Conservation (phyloP, 2,113 vertebrate species). For the Raja brachyura region DNA sequence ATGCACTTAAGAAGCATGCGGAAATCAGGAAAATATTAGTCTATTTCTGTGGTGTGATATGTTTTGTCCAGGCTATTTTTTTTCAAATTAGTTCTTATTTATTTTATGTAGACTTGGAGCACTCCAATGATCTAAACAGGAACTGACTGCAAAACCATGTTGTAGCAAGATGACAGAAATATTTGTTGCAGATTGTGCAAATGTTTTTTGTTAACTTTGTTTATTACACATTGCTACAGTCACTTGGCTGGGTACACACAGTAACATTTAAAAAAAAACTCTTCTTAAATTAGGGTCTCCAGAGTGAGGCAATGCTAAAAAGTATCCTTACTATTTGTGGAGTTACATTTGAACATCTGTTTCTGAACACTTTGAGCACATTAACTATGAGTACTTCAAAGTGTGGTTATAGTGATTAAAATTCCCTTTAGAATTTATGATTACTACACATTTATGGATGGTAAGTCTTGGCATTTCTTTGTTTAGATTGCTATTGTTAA, state of each 20-base stretch:
- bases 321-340: neutral
- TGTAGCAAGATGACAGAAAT: neutral
- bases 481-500: neutral
- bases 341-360: constrained; percentile 4
- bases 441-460: neutral
- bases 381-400: neutral
- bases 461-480: neutral
- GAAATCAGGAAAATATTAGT: neutral
- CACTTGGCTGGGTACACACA: neutral
- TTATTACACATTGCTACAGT: neutral
- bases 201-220: neutral
- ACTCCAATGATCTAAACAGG: constrained; percentile 13
- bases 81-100: neutral
- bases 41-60: neutral
- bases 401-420: neutral
- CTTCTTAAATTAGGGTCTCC: neutral
- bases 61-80: neutral
- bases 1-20: neutral
- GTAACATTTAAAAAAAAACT: neutral
- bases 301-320: neutral
- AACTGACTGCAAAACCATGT: constrained; percentile 1
- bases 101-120: neutral
- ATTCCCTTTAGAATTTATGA: neutral
- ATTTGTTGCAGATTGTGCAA: neutral
- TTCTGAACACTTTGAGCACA: neutral